phyloP scores from a whole-genome alignment of 2,888 invertebrate species.

The Exephanes ischioxanthus region DNA sequence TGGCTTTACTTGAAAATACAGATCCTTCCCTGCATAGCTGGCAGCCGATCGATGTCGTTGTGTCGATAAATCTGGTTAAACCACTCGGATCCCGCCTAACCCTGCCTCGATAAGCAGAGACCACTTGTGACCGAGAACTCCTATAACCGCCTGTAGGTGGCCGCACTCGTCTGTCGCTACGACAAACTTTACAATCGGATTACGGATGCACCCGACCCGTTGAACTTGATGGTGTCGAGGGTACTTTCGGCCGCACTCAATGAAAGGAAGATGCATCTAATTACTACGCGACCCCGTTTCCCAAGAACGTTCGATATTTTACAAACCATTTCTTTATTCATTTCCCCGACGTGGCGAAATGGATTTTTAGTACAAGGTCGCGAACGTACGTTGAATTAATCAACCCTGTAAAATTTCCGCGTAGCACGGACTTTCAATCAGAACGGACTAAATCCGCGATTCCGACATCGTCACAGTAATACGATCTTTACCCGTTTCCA shows the following conservation, averaged over 20 bases:
- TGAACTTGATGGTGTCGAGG: constrained; percentile 42
- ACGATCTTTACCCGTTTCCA: neutral
- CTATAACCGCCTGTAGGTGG: neutral
- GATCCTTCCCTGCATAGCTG: neutral
- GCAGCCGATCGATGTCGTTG: neutral
- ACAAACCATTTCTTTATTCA: constrained; percentile 54
- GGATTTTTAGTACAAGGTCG: constrained; percentile 45
- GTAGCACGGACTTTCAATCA: neutral
- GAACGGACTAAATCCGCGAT: neutral
- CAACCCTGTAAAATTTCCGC: constrained; percentile 1
- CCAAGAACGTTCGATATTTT: constrained; percentile 41
- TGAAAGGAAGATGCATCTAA: constrained; percentile 35
- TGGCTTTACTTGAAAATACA: too few species aligned
- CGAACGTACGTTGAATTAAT: constrained; percentile 51
- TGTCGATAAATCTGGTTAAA: neutral
- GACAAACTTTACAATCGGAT: constrained; percentile 20
- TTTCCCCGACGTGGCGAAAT: constrained; percentile 21
- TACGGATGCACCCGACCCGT: constrained; percentile 46
- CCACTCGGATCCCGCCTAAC: neutral
- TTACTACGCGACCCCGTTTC: constrained; percentile 48
- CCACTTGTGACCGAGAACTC: neutral
- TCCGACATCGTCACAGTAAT: neutral
- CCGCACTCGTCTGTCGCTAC: neutral
- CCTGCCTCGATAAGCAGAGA: neutral
- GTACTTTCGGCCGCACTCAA: constrained; percentile 34